Evolutionary conservation across 1,140 invertebrate genomes (phyloP), one percentile per base, ranked within the genome.

Genomic region (Diorhabda elongata): DNA sequence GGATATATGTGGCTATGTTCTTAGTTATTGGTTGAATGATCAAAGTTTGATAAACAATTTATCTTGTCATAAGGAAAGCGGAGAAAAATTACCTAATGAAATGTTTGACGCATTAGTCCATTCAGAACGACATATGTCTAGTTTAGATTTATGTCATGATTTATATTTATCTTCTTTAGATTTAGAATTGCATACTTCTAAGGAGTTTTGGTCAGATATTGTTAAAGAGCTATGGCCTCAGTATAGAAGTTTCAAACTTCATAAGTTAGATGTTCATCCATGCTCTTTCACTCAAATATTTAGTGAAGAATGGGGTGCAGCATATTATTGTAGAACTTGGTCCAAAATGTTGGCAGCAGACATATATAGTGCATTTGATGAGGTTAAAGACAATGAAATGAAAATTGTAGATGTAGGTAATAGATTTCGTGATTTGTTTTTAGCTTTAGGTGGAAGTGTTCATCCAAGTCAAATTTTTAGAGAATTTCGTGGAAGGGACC

Each of bases 301-400:
- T 72, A 84, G 84, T 26, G 89, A 88, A 68, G 86, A 90, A 72
- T 92, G 87, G 87, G 87, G 83, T 2, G 91, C 90, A 5, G 89
- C 90, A 2, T 92, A 92, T 80, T 94, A 91, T 71, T 89, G 90
- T 61, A 83, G 88, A 75, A 72, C 92, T 4, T 95, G 93, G 92
- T 91, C 92, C 3, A 85, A 88, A 82, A 91, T 98, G 87, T 85
- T 97, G 47, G 95, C 95, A 2, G 94, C 95, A 2, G 96, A 98
- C 82, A 86, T 92, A 9, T 96, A 91, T 76, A 90, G 88, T 79
- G 90, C 92, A 56, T 97, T 97, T 80, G 82, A 89, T 69, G 93
- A 96, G 80, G 84, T 85, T 45, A 81, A 87, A 74, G 74, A 83
- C 41, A 79, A 83, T 6, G 81, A 85, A 5, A 79, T 85, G 26